These are phyloP conservation scores for Philonicus albiceps DNA, from an alignment of 2,888 invertebrate genomes.

Conservation along the genomic window DNA sequence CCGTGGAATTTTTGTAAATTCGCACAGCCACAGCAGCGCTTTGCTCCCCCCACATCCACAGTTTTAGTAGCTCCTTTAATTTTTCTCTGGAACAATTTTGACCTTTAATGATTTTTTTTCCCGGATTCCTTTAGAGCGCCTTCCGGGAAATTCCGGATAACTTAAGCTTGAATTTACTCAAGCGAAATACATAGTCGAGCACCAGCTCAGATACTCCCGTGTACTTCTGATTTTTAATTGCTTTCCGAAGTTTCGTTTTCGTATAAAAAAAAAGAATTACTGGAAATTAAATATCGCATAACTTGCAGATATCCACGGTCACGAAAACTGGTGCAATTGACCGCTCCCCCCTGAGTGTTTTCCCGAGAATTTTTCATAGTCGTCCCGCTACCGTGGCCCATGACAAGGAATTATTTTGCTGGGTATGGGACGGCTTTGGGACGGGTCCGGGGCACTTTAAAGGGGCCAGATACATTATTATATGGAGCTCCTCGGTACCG, in stretches of 20 bases:
- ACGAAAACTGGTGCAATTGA: neutral
- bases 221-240: neutral
- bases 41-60: neutral
- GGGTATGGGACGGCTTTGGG: neutral
- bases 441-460: neutral
- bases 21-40: neutral
- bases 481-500: neutral
- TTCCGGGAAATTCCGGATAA: neutral
- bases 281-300: neutral
- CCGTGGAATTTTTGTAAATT: slow-evolving; percentile 23
- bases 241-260: neutral
- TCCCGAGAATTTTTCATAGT: neutral
- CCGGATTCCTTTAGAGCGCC: neutral
- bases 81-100: neutral
- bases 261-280: neutral
- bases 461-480: slow-evolving; percentile 9
- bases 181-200: neutral
- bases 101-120: neutral
- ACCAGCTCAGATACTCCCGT: neutral
- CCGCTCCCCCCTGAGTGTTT: neutral
- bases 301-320: neutral
- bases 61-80: neutral
- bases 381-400: neutral
- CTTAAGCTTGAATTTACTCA: neutral
- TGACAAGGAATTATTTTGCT: neutral